A percentile compares a stretch with the other conserved stretches of the same genome.
Evolutionary conservation across 2,797 vertebrate species (phyloP).

Genomic region (Ara ararauna): DNA sequence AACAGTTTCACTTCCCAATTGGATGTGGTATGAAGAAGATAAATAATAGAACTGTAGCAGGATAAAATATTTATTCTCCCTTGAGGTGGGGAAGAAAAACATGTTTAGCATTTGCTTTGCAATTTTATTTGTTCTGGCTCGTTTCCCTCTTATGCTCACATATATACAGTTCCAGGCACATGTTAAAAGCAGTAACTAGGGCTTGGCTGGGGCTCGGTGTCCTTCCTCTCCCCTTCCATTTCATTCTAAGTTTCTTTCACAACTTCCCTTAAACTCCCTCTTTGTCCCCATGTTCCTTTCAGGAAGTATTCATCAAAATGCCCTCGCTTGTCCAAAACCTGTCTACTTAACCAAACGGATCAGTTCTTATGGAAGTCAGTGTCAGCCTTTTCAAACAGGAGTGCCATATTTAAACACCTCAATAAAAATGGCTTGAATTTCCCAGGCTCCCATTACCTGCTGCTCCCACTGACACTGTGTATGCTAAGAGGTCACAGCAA

Average conservation of each 20-base stretch:
- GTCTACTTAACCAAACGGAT: background rate
- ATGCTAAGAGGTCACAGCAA: background rate
- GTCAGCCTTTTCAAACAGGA: background rate
- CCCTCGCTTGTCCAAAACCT: constrained; percentile 1
- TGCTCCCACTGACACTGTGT: background rate
- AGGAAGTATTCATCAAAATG: constrained; percentile 48
- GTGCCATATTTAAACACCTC: background rate
- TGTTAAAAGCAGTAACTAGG: constrained; percentile 66
- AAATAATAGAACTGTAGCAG: constrained; percentile 74
- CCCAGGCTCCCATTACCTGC: background rate
- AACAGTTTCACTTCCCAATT: constrained; percentile 73
- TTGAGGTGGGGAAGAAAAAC: constrained; percentile 71
- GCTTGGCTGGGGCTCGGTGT: constrained; percentile 46
- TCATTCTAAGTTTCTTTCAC: constrained; percentile 5
- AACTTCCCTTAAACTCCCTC: constrained; percentile 37
- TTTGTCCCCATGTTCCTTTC: background rate
- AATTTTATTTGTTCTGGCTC: constrained; percentile 77
- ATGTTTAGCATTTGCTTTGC: constrained; percentile 73
- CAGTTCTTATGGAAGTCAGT: background rate
- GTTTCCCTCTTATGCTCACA: constrained; percentile 61
- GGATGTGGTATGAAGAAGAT: constrained; percentile 72
- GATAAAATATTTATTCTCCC: constrained; percentile 76
- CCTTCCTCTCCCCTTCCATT: constrained; percentile 57
- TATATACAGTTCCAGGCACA: constrained; percentile 69
- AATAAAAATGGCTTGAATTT: background rate